phyloP scores from a whole-genome alignment of 2,797 vertebrate genomes.

The Megalops cyprinoides region DNA sequence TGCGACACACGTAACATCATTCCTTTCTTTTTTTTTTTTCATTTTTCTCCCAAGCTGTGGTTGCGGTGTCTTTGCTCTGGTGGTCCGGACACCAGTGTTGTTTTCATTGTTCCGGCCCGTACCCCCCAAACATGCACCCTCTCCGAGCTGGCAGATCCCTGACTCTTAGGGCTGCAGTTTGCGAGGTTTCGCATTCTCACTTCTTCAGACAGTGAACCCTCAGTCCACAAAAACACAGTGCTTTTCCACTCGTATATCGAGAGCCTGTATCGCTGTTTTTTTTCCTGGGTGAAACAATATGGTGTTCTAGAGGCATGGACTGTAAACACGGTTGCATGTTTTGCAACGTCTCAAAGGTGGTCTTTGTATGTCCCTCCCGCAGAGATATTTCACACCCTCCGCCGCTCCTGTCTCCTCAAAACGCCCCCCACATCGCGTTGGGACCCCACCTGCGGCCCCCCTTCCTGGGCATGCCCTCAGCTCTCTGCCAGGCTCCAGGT shows the following conservation, averaged over 20 bases:
- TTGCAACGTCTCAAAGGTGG: constrained; percentile 19
- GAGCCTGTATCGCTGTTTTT: neutral
- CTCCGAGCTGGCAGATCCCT: neutral
- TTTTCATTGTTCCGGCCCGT: neutral
- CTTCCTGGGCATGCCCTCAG: constrained; percentile 90
- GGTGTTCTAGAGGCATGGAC: neutral
- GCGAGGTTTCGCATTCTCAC: neutral
- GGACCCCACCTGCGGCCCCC: constrained; percentile 92
- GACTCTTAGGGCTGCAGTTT: too few species aligned
- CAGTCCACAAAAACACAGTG: neutral
- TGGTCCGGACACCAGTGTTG: neutral
- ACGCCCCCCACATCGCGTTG: constrained; percentile 90
- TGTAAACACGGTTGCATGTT: constrained; percentile 21
- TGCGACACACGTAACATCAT: neutral
- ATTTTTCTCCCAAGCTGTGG: too few species aligned
- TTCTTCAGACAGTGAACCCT: neutral
- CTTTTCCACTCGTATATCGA: too few species aligned
- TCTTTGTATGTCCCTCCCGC: constrained; percentile 28
- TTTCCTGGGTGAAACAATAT: neutral
- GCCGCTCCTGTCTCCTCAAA: constrained; percentile 89
- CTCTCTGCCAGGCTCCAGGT: constrained; percentile 94
- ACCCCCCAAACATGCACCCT: neutral
- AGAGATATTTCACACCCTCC: constrained; percentile 88
- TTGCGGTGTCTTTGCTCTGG: too few species aligned
- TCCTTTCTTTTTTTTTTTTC: too few species aligned